Percentiles rank a stretch among this genome's conserved stretches.
phyloP scores from a whole-genome alignment of 2,888 invertebrate genomes.

The Ornithoptera priamus region DNA sequence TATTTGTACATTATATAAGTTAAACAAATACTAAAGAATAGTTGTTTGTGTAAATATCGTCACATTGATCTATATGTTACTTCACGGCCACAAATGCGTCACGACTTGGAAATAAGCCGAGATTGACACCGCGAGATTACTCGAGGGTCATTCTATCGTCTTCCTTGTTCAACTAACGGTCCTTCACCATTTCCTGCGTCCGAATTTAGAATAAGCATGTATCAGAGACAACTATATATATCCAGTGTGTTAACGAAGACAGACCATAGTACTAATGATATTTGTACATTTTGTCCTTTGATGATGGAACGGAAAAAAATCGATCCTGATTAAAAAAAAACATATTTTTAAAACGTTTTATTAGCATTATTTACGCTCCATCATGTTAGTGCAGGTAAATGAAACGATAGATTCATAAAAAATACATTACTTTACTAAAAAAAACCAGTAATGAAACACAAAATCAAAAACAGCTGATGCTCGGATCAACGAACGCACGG shows the following conservation, averaged over 20 bases:
- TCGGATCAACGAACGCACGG: too few relatives aligned
- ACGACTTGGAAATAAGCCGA: constrained; percentile 31
- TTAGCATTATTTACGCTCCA: too few relatives aligned
- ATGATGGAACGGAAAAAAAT: too few relatives aligned
- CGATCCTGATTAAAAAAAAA: too few relatives aligned
- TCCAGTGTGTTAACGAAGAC: background rate
- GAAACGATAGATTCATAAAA: too few relatives aligned
- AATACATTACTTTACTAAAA: too few relatives aligned
- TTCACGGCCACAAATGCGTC: constrained; percentile 26
- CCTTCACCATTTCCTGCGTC: constrained; percentile 21
- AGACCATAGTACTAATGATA: too few relatives aligned
- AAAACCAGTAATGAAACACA: too few relatives aligned
- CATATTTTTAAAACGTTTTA: too few relatives aligned
- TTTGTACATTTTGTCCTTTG: too few relatives aligned
- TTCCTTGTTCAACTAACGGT: constrained; percentile 19
- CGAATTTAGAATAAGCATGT: constrained; percentile 4
- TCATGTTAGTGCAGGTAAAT: too few relatives aligned
- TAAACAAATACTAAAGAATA: constrained; percentile 1
- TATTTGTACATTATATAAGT: background rate
- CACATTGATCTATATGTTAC: constrained; percentile 26
- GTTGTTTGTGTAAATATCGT: constrained; percentile 17
- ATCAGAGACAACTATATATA: background rate
- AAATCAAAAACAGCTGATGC: too few relatives aligned
- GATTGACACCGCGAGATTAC: constrained; percentile 30
- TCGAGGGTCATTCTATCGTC: constrained; percentile 31